These are phyloP conservation scores for Perizoma affinitatum DNA, from an alignment of 2,888 invertebrate species.

Conservation along the genomic window DNA sequence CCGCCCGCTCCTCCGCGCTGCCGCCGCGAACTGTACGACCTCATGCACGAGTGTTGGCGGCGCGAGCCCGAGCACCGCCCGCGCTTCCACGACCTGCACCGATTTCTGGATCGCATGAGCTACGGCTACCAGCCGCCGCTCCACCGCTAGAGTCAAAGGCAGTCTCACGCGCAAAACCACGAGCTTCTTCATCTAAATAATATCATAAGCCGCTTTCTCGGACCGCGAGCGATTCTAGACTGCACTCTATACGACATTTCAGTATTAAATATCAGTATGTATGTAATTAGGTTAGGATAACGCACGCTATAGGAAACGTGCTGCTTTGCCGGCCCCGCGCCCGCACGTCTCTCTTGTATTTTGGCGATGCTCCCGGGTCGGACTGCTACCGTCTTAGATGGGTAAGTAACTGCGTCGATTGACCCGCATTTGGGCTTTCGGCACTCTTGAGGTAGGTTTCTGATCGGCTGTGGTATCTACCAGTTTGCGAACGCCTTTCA, in stretches of 20 bases:
- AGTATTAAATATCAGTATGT: constrained; percentile 50
- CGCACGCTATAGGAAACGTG: constrained; percentile 51
- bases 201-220: constrained; percentile 29
- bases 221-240: constrained; percentile 41
- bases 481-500: constrained; percentile 43
- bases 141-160: constrained; percentile 47
- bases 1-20: constrained; percentile 87
- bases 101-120: constrained; percentile 92
- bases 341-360: constrained; percentile 40
- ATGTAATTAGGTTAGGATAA: constrained; percentile 45
- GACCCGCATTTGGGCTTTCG: constrained; percentile 26
- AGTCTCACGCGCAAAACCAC: constrained; percentile 31
- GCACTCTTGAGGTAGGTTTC: constrained; percentile 50
- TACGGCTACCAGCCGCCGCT: constrained; percentile 85
- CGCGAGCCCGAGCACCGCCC: constrained; percentile 91
- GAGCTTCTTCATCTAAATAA: constrained; percentile 30
- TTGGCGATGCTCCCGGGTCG: constrained; percentile 46
- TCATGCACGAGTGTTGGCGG: constrained; percentile 97
- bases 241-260: constrained; percentile 51
- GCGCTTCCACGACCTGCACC: constrained; percentile 93
- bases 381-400: constrained; percentile 31
- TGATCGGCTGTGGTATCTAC: constrained; percentile 38
- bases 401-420: constrained; percentile 23
- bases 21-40: constrained; percentile 94
- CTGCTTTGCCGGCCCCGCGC: constrained; percentile 47